These are phyloP conservation scores for Leptoteleia sp. DNA, from an alignment of 1,140 invertebrate species.

Conservation along the genomic window DNA sequence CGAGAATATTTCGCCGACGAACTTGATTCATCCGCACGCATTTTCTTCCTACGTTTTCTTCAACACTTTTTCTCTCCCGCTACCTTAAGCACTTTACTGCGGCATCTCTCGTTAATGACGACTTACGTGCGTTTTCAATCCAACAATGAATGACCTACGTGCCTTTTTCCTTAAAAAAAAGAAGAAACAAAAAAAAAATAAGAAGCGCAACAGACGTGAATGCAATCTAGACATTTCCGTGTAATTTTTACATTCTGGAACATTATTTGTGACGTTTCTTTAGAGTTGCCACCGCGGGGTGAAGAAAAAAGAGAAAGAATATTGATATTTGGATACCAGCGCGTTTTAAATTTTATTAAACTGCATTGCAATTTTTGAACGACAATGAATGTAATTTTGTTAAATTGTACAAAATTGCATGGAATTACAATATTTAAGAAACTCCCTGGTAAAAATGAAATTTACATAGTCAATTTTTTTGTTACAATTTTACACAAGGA, in stretches of 20 bases:
- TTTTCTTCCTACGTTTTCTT: constrained; percentile 4
- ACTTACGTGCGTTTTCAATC: constrained; percentile 32
- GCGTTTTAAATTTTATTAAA: too few relatives aligned
- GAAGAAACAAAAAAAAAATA: constrained; percentile 1
- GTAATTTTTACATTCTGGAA: constrained; percentile 1
- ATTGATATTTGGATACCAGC: too few relatives aligned
- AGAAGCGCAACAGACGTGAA: constrained; percentile 28
- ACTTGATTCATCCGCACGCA: constrained; percentile 20
- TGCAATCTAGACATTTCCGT: constrained; percentile 4
- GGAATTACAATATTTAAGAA: too few relatives aligned
- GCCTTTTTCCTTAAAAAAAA: constrained; percentile 3
- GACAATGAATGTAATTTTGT: too few relatives aligned
- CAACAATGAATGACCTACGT: constrained; percentile 3
- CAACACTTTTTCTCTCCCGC: not conserved
- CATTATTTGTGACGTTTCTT: not conserved
- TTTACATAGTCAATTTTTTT: too few relatives aligned
- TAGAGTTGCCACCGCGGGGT: not conserved
- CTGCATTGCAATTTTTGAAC: too few relatives aligned
- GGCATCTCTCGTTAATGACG: constrained; percentile 20
- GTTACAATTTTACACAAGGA: too few relatives aligned
- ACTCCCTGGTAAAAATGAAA: too few relatives aligned
- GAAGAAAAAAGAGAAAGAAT: too few relatives aligned
- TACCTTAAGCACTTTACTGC: constrained; percentile 8
- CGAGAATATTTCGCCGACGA: constrained; percentile 18
- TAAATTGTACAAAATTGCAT: too few relatives aligned